Evolutionary conservation across 2,888 invertebrate genomes (phyloP).

Genomic region (Ptilodon capucinus): DNA sequence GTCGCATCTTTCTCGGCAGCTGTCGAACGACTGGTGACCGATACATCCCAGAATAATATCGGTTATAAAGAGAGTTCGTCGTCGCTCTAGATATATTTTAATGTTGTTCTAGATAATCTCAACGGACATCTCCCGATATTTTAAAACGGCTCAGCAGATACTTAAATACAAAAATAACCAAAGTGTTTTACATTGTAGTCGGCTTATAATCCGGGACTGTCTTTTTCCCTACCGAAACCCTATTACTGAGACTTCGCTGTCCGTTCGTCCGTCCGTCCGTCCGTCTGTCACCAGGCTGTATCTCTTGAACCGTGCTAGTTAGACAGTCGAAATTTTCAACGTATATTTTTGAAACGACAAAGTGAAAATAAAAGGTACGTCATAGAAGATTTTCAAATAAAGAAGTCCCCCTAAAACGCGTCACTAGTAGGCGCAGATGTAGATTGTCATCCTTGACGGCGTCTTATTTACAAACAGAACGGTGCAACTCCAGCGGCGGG

Average conservation of each 20-base stretch:
- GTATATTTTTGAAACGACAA: constrained; percentile 21
- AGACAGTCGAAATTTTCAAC: constrained; percentile 26
- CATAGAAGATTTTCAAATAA: not conserved
- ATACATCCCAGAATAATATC: constrained; percentile 70
- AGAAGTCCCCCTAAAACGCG: not conserved
- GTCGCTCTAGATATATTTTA: constrained; percentile 53
- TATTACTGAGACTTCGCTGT: no score
- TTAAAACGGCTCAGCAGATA: constrained; percentile 35
- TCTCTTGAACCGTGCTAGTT: no score
- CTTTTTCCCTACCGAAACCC: no score
- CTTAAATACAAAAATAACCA: constrained; percentile 36
- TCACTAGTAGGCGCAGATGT: not conserved
- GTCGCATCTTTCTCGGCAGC: constrained; percentile 57
- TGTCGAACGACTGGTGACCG: constrained; percentile 67
- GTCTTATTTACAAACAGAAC: constrained; percentile 34
- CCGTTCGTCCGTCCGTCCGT: no score
- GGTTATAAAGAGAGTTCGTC: constrained; percentile 60
- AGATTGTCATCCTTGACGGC: constrained; percentile 23
- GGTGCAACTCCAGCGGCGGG: constrained; percentile 39
- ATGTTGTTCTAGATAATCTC: constrained; percentile 52
- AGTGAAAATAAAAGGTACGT: not conserved
- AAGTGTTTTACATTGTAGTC: constrained; percentile 30
- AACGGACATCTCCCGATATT: constrained; percentile 36
- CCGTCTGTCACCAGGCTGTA: no score
- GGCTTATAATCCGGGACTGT: constrained; percentile 26